Evolutionary conservation across 2,113 vertebrate genomes (phyloP).

Genomic region (Alosa alosa): DNA sequence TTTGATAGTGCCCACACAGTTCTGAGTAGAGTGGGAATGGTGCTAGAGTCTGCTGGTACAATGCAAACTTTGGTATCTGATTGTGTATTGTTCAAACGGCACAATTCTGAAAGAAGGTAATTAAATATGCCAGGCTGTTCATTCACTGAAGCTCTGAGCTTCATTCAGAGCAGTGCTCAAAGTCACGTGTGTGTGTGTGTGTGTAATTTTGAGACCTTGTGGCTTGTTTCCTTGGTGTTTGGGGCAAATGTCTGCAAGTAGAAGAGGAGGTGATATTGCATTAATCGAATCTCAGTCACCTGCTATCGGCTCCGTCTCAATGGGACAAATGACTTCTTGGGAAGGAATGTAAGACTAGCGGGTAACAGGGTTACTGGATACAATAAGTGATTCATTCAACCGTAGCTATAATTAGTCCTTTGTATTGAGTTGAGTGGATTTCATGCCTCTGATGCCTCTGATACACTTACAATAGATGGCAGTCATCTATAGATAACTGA

Average conservation of each 20-base stretch:
- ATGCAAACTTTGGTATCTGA: not conserved
- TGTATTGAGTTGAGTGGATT: not conserved
- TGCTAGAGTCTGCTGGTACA: not conserved
- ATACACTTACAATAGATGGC: constrained; percentile 21
- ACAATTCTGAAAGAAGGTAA: not conserved
- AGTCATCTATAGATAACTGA: constrained; percentile 1
- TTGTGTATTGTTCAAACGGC: not conserved
- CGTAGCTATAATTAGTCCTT: constrained; percentile 5
- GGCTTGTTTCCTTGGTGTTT: not conserved
- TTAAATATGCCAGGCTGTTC: not conserved
- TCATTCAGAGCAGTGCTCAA: not conserved
- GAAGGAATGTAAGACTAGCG: constrained; percentile 21
- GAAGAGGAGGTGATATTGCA: not conserved
- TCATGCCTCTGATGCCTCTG: constrained; percentile 27
- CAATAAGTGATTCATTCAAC: constrained; percentile 24
- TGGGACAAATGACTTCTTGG: constrained; percentile 15
- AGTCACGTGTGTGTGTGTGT: not conserved
- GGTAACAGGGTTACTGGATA: constrained; percentile 20
- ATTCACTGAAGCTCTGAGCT: not conserved
- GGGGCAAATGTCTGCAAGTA: not conserved
- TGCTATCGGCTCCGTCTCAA: constrained; percentile 3
- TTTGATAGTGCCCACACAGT: not conserved
- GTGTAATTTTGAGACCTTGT: not conserved
- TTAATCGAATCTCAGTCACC: not conserved
- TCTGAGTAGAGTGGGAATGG: not conserved